Evolutionary conservation across 2,113 vertebrate species (phyloP).

Genomic region (Zosterops borbonicus): DNA sequence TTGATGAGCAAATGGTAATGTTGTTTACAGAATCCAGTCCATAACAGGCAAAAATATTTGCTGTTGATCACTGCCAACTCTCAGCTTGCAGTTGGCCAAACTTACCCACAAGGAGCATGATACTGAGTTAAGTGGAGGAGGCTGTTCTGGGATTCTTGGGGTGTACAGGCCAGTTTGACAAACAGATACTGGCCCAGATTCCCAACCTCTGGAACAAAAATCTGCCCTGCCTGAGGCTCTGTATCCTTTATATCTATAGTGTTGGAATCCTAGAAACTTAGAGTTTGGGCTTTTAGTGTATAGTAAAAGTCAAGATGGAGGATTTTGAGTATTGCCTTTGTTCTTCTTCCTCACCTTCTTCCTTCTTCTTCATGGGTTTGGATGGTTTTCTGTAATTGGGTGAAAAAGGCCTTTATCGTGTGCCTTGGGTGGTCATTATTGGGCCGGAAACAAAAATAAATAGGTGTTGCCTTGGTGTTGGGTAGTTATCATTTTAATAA

Average conservation of each 20-base stretch:
- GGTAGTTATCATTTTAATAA: too few relatives aligned
- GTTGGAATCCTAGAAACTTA: too few relatives aligned
- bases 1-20: background rate
- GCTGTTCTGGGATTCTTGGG: background rate
- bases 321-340: too few relatives aligned
- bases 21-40: background rate
- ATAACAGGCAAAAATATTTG: conserved; percentile 19
- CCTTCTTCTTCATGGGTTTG: too few relatives aligned
- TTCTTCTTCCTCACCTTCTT: too few relatives aligned
- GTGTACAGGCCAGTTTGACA: background rate
- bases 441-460: too few relatives aligned
- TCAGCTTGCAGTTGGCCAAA: background rate
- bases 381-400: too few relatives aligned
- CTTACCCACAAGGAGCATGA: fast-evolving
- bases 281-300: too few relatives aligned
- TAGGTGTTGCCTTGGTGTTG: too few relatives aligned
- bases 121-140: background rate
- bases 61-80: background rate
- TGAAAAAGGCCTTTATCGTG: too few relatives aligned
- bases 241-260: background rate
- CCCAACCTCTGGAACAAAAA: background rate
- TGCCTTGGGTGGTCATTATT: too few relatives aligned
- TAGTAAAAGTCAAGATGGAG: too few relatives aligned
- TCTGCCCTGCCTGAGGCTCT: background rate
- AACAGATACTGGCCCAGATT: background rate